Percentiles rank a stretch among this genome's conserved stretches.
Conservation (phyloP, 2,113 vertebrate genomes). For the Terrapene triunguis region DNA sequence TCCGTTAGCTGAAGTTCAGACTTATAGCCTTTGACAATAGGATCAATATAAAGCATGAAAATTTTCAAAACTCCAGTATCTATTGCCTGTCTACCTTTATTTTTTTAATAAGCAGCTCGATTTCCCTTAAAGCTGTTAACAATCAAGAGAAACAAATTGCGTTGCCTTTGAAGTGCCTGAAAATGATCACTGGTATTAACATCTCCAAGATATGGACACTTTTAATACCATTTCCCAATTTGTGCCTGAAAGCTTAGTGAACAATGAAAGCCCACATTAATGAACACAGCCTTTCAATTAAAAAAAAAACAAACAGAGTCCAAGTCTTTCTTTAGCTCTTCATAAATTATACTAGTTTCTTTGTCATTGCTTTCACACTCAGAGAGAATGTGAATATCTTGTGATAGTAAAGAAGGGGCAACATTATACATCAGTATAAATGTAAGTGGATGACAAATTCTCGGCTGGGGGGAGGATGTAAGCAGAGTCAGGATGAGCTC, state of each 20-base stretch:
- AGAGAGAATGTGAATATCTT: not conserved
- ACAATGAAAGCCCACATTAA: conserved; percentile 39
- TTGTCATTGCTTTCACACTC: conserved; percentile 3
- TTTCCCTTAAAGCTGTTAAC: conserved; percentile 57
- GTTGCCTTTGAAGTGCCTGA: conserved; percentile 35
- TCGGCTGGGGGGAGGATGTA: no score
- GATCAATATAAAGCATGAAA: conserved; percentile 34
- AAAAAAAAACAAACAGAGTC: conserved; percentile 26
- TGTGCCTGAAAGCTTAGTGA: conserved; percentile 19
- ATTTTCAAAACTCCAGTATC: conserved; percentile 34
- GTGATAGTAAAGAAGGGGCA: not conserved
- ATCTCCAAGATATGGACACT: not conserved
- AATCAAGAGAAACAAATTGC: conserved; percentile 46
- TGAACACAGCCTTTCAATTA: conserved; percentile 41
- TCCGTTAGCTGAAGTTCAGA: conserved; percentile 40
- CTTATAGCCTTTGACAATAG: not conserved
- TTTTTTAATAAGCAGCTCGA: conserved; percentile 30
- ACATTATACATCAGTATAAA: not conserved
- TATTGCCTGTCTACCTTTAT: conserved; percentile 8
- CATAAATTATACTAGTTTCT: conserved; percentile 10
- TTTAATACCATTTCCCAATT: conserved; percentile 51
- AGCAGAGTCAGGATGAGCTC: no score
- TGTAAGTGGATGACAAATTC: no score
- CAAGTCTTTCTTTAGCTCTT: conserved; percentile 5
- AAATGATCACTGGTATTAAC: conserved; percentile 46